Conservation (phyloP, 1,140 invertebrate genomes). For the Drosophila orosa region DNA sequence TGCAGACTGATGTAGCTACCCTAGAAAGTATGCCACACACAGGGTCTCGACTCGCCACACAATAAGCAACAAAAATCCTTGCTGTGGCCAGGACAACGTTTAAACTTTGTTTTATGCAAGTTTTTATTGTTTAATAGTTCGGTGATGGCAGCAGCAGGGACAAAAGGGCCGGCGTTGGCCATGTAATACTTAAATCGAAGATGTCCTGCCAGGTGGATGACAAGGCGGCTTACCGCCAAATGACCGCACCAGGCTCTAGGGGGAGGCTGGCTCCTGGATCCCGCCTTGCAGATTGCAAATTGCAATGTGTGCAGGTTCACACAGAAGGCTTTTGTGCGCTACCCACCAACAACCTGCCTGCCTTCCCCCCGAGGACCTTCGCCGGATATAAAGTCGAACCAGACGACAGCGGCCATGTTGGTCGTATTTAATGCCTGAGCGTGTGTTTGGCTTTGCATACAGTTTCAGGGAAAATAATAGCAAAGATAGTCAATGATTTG, state of each 20-base stretch:
- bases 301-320: conserved; percentile 76
- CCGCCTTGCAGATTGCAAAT: conserved; percentile 60
- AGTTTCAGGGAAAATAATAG: conserved; percentile 25
- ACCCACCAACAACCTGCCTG: conserved; percentile 3
- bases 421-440: conserved; percentile 68
- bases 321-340: conserved; percentile 48
- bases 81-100: conserved; percentile 41
- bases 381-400: conserved; percentile 77
- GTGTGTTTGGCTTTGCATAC: conserved; percentile 11
- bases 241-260: conserved; percentile 53
- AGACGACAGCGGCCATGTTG: conserved; percentile 61
- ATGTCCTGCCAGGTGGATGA: conserved; percentile 62
- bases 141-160: conserved; percentile 4
- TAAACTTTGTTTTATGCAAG: conserved; percentile 73
- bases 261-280: not conserved
- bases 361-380: conserved; percentile 5
- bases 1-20: not conserved
- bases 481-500: not conserved
- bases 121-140: conserved; percentile 56
- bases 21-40: conserved; percentile 13
- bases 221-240: conserved; percentile 79
- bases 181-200: conserved; percentile 67
- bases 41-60: not conserved
- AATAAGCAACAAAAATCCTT: conserved; percentile 41
- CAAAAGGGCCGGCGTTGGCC: conserved; percentile 11